phyloP scores from a whole-genome alignment of 2,888 invertebrate species.

The Odontomyia ornata region DNA sequence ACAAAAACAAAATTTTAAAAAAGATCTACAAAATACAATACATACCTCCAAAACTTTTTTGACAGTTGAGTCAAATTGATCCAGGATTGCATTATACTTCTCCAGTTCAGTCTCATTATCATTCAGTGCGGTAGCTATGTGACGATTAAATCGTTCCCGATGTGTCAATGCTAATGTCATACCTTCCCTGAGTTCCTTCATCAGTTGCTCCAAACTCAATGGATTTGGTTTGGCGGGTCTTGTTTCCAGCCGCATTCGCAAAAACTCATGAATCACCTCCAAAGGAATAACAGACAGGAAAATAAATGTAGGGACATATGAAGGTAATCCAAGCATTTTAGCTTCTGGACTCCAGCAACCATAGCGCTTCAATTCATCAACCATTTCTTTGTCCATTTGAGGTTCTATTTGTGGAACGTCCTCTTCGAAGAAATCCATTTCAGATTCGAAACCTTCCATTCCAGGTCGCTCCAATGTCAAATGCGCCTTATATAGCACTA shows the following conservation, averaged over 20 bases:
- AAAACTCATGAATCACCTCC: slow-evolving; percentile 92
- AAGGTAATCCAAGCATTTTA: slow-evolving; percentile 80
- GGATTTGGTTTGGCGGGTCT: slow-evolving; percentile 85
- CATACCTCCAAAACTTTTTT: slow-evolving; percentile 75
- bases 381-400: slow-evolving; percentile 60
- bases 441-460: slow-evolving; percentile 54
- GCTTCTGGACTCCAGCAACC: slow-evolving; percentile 83
- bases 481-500: slow-evolving; percentile 75
- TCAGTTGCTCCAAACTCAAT: slow-evolving; percentile 85
- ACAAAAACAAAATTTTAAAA: too few species aligned
- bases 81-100: slow-evolving; percentile 70
- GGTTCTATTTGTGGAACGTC: slow-evolving; percentile 61
- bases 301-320: slow-evolving; percentile 84
- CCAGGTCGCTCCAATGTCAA: slow-evolving; percentile 72
- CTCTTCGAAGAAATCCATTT: slow-evolving; percentile 65
- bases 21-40: too few species aligned
- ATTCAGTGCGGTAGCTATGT: slow-evolving; percentile 70
- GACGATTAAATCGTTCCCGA: slow-evolving; percentile 77
- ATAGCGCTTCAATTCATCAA: slow-evolving; percentile 65
- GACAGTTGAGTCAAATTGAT: slow-evolving; percentile 80
- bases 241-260: slow-evolving; percentile 84
- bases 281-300: slow-evolving; percentile 86
- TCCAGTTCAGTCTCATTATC: slow-evolving; percentile 65
- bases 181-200: slow-evolving; percentile 91
- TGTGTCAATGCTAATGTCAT: slow-evolving; percentile 84